Evolutionary conservation across 2,888 invertebrate species (phyloP), one percentile per base, ranked within the genome.

Genomic region (Abrostola tripartita): DNA sequence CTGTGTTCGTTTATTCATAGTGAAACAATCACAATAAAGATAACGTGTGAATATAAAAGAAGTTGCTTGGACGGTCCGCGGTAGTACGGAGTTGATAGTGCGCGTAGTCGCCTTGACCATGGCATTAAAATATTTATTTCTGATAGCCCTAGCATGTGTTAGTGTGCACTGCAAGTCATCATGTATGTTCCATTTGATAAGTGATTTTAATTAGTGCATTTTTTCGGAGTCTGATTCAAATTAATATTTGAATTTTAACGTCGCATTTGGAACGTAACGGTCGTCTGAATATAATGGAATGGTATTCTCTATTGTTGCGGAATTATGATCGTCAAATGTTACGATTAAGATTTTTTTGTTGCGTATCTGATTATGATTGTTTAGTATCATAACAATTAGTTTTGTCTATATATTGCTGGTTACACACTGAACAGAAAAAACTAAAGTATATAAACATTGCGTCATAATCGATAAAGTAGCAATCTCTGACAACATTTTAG

Each of bases 61-160:
- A 86, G 82, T 85, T 75, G 76, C 77, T 67, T 78, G 79, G 71
- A 79, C 73, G 73, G 67, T 65, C 76, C 71, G 79, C 81, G 80
- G 85, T 87, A 87, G 89, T 89, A 74, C 78, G 80, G 83, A 84
- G 84, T 82, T 81, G 85, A 84, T 82, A 84, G 85, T 86, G 84
- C 85, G 85, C 79, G 86, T 85, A 86, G 88, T 89, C 88, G 87
- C 85, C 84, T 87, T 89, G 91, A 89, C 90, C 88, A 91, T 93
- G 93, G 89, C 90, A 88, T 88, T 90, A 79, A 90, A 87, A 88
- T 86, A 85, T 81, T 76, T 90, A 73, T 82, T 84, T 82, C 76
- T 92, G 54, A 69, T 91, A 74, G 87, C 88, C 76, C 81, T 92
- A 80, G 83, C 85, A 78, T 84, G 86, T 79, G 85, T 81, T 77